These are phyloP conservation scores for Malaclemys terrapin DNA, from an alignment of 2,113 vertebrate species.

Conservation along the genomic window DNA sequence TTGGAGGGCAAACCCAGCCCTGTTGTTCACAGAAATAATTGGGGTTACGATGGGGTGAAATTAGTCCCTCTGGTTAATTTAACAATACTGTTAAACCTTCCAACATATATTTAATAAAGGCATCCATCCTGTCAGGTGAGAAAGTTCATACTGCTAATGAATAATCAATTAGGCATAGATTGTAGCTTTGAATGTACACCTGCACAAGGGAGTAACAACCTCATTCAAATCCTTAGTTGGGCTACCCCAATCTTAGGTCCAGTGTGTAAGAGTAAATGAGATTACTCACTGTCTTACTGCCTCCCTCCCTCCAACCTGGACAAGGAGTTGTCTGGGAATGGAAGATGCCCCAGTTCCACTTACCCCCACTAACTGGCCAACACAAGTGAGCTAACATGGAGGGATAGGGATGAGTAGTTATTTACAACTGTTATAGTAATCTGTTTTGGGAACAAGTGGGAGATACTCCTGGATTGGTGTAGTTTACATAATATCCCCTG, in stretches of 20 bases:
- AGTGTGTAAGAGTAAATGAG: not conserved
- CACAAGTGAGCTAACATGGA: not conserved
- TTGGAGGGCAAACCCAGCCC: not conserved
- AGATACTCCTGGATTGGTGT: not conserved
- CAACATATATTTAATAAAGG: not conserved
- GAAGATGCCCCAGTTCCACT: not conserved
- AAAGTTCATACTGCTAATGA: not conserved
- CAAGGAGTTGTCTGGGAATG: not conserved
- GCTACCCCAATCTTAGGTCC: not conserved
- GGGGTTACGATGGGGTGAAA: not conserved
- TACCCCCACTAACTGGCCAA: not conserved
- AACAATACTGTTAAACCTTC: not conserved
- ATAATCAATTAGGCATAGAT: not conserved
- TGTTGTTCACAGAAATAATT: not conserved
- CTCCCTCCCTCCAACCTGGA: not conserved
- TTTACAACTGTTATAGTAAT: not conserved
- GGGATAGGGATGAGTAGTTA: not conserved
- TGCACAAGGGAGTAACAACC: not conserved
- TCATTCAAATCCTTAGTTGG: not conserved
- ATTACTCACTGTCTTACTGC: not conserved
- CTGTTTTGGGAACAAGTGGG: not conserved
- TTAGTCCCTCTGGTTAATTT: not conserved
- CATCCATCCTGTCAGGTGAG: not conserved
- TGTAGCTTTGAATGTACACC: not conserved
- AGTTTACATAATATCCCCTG: not conserved